These are phyloP conservation scores for Sphinx pinastri DNA, from an alignment of 2,888 invertebrate species.

Conservation along the genomic window DNA sequence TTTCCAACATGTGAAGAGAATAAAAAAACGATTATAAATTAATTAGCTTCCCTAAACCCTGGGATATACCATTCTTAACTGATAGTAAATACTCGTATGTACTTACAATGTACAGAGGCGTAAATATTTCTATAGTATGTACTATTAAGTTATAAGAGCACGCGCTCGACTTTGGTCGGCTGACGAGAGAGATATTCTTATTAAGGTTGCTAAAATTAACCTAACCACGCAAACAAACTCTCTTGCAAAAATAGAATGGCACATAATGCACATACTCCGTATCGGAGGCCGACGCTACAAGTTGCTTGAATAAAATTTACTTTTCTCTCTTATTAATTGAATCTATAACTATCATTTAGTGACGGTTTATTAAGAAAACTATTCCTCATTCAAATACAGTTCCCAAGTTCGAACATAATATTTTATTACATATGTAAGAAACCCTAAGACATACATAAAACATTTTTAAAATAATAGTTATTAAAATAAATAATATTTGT, in stretches of 20 bases:
- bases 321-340: not conserved
- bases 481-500: not conserved
- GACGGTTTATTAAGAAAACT: not conserved
- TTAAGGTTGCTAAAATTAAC: slow-evolving; percentile 69
- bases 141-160: slow-evolving; percentile 47
- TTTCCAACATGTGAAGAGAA: too few relatives aligned
- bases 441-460: not conserved
- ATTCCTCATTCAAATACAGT: not conserved
- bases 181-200: slow-evolving; percentile 66
- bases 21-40: too few relatives aligned
- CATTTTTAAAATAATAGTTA: too few relatives aligned
- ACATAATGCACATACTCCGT: slow-evolving; percentile 48
- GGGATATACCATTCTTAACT: too few relatives aligned
- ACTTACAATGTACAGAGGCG: not conserved
- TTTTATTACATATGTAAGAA: not conserved
- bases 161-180: slow-evolving; percentile 50
- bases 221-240: slow-evolving; percentile 73
- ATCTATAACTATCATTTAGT: not conserved
- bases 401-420: not conserved
- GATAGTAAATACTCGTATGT: not conserved
- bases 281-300: slow-evolving; percentile 9
- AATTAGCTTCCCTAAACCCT: too few relatives aligned
- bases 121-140: slow-evolving; percentile 23
- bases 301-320: slow-evolving; percentile 13
- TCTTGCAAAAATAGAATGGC: slow-evolving; percentile 64